Evolutionary conservation across 30 jellyfish, hydroid and myxozoan genomes (phyloP).

Genomic region (Phacellophora camtschatica): DNA sequence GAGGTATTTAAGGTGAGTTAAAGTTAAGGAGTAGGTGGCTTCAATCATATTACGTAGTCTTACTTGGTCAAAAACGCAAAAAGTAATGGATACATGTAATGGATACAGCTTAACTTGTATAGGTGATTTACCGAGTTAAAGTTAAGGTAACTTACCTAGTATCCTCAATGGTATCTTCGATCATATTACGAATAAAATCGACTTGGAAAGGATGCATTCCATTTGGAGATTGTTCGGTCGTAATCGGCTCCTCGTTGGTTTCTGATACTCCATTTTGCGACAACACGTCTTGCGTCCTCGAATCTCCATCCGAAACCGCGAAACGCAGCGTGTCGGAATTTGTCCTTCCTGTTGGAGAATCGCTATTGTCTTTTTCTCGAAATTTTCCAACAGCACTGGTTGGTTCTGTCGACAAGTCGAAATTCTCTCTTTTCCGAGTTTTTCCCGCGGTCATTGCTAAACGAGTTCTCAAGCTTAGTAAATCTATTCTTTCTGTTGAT

Average conservation of each 20-base stretch:
- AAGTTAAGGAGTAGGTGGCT: no score
- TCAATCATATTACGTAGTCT: no score
- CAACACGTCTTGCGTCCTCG: not conserved
- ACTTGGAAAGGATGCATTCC: conserved; percentile 73
- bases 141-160: conserved; percentile 77
- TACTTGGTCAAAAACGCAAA: no score
- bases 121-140: no score
- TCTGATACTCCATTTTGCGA: not conserved
- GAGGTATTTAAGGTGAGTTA: no score
- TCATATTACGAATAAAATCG: conserved; percentile 82
- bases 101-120: no score
- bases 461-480: not conserved
- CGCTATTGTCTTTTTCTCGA: not conserved
- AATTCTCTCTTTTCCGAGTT: not conserved
- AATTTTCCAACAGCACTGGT: not conserved
- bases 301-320: not conserved
- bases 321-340: not conserved
- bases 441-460: not conserved
- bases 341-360: not conserved
- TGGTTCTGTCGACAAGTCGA: not conserved
- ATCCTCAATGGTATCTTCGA: conserved; percentile 94
- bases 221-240: not conserved
- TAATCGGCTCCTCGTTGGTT: not conserved
- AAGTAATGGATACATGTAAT: no score
- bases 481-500: not conserved